phyloP scores from a whole-genome alignment of 2,797 vertebrate species.

The Heteromormyrus szaboi region DNA sequence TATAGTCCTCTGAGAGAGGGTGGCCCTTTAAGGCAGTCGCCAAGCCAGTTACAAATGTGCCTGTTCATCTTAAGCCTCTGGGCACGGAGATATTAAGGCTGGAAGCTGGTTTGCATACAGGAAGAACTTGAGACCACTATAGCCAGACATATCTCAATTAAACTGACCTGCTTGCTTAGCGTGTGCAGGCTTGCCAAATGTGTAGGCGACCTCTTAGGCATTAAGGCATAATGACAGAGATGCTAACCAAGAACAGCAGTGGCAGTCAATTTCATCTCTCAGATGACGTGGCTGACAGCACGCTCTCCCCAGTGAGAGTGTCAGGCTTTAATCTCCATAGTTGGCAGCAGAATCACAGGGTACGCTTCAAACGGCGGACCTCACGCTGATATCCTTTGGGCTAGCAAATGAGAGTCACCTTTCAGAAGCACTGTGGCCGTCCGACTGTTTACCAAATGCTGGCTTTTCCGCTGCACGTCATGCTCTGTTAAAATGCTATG shows the following conservation, averaged over 20 bases:
- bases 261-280: neutral
- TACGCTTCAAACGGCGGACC: neutral
- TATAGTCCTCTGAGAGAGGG: neutral
- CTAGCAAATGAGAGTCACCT: neutral
- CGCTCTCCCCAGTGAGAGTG: neutral
- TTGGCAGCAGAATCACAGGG: neutral
- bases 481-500: neutral
- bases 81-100: neutral
- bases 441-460: neutral
- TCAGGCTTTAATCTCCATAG: neutral
- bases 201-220: neutral
- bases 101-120: neutral
- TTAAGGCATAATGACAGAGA: neutral
- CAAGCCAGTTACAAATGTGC: neutral
- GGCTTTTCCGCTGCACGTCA: neutral
- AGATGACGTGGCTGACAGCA: neutral
- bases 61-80: neutral
- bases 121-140: neutral
- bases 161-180: neutral
- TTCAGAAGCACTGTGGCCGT: neutral
- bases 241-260: neutral
- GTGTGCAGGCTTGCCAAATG: neutral
- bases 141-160: neutral
- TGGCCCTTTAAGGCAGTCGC: neutral
- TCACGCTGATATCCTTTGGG: neutral